A percentile compares a stretch with the other conserved stretches of the same genome.
These are phyloP conservation scores for Muntiacus muntjak DNA, from an alignment of 2,113 vertebrate species.

Conservation along the genomic window DNA sequence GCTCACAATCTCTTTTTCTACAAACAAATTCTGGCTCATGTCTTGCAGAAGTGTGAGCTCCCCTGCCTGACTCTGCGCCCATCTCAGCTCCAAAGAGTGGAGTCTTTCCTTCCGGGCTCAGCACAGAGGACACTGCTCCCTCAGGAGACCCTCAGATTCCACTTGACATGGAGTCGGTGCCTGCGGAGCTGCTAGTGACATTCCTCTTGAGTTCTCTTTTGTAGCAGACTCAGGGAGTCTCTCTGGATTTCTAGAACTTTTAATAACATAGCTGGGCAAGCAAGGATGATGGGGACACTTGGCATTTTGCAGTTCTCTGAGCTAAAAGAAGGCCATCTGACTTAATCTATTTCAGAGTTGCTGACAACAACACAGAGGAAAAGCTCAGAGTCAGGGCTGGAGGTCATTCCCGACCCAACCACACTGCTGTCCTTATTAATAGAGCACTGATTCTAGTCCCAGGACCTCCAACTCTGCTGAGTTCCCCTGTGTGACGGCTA, in stretches of 20 bases:
- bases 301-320: no score
- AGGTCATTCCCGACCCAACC: not conserved
- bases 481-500: not conserved
- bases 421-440: not conserved
- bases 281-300: not conserved
- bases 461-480: not conserved
- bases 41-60: not conserved
- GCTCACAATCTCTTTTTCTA: not conserved
- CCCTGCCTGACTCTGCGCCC: not conserved
- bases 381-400: not conserved
- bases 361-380: not conserved
- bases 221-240: not conserved
- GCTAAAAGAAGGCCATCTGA: fast-evolving
- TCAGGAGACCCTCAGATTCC: not conserved
- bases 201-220: not conserved
- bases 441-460: not conserved
- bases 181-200: not conserved
- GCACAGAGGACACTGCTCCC: not conserved
- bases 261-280: not conserved
- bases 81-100: not conserved
- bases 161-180: fast-evolving
- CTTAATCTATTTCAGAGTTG: not conserved
- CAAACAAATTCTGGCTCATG: not conserved
- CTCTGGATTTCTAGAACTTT: not conserved
- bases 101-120: not conserved